Base-by-base conservation (phyloP, 1,140 invertebrate species). In the Zaprionus camerounensis region DNA sequence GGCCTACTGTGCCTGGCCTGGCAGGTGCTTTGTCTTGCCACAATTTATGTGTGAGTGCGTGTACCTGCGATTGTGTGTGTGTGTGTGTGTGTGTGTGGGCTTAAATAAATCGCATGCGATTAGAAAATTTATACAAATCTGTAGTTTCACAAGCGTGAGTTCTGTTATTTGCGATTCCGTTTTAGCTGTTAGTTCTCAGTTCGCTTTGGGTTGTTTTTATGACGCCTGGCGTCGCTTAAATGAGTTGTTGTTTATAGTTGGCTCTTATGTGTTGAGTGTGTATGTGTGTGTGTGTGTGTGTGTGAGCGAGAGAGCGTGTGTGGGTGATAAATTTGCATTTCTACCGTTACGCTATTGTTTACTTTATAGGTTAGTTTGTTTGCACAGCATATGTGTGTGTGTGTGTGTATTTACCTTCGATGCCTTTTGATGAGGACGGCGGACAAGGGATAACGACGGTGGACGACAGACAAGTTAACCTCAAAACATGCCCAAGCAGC, bases 341-440 rank as follows among this genome's bases (percentile, higher is more conserved):
- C 71, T 84, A 88, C 49, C 78, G 81, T 84, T 72, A 81, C 78
- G 78, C 78, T 87, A 78, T 88, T 87, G 84, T 88, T 87, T 87
- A 87, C 84, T 87, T 87, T 81, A 78, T 87, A 81, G 84, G 84
- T 87, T 87, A 81, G 84, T 84, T 90, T 87, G 83, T 82, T 82
- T 75, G 83, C 64, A 38, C 55, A 69, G 58, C 38, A 55, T 73
- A 46, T 76, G 20, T 51, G 46, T 51, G 3, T 22, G 46, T 51
- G 20, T 51, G 20, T 51, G 38, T 51, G 67, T 83, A 83, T 88
- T 87, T 87, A 87, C 84, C 84, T 87, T 88, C 68, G 79, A 86
- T 87, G 77, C 81, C 83, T 80, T 83, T 86, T 71, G 78, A 58
- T 61, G 76, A 71, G 31, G 66, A 70, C 64, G 31, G 49, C 22